Base-by-base conservation (phyloP, 2,888 invertebrate species). In the Dasysyrphus tricinctus region DNA sequence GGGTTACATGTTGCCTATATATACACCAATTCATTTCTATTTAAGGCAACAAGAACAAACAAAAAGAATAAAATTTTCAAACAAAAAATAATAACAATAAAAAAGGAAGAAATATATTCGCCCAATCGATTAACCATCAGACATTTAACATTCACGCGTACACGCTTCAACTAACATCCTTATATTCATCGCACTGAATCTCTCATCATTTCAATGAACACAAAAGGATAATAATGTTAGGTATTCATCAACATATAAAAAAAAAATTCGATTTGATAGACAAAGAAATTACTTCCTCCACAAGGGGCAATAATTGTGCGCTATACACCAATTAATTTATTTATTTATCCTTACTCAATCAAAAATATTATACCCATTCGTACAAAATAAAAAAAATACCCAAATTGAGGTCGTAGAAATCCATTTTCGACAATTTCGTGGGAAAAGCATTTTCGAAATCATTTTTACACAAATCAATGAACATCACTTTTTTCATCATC, bases 281-380 rank as follows among this genome's bases (percentile, higher is more conserved):
- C 86, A 86, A 86, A 79, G 81, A 74, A 86, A 78, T 86, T 82
- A 79, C 63, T 82, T 82, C 82, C 82, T 81, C 79, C 78, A 78
- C 80, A 79, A 86, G 82, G 78, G 86, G 82, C 82, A 82, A 86
- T 82, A 82, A 86, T 82, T 86, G 86, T 74, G 44, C 78, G 57
- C 63, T 78, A 72, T 59, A 81, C 82, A 86, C 82, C 86, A 82
- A 86, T 86, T 86, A 86, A 86, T 86, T 86, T 79, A 86, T 86
- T 86, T 86, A 86, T 86, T 86, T 86, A 86, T 86, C 86, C 82
- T 78, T 77, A 78, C 74, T 78, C 85, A 85, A 85, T 85, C 73
- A 81, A 74, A 77, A 63, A 69, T 42, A 37, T 11, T 34, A 63
- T 42, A 44, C 29, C 16, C 44, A 32, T 32, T 47, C 14, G 5